Evolutionary conservation across 2,888 invertebrate genomes (phyloP), one percentile per base, ranked within the genome.

Genomic region (Seira musarum): DNA sequence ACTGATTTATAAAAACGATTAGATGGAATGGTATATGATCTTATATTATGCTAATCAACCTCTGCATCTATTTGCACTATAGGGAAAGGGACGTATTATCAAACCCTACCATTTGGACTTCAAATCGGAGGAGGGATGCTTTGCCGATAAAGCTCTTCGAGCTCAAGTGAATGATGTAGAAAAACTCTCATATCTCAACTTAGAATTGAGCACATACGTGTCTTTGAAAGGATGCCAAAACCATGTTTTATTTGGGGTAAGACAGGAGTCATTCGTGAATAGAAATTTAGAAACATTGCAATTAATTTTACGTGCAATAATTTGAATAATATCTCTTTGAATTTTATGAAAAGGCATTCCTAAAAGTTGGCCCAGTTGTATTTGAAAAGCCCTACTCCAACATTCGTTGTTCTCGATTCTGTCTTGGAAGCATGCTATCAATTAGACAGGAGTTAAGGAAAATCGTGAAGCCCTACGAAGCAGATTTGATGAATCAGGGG

Each of bases 401-500:
- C 53, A 79, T 84, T 21, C 69, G 65, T 15, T 70, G 82, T 24
- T 85, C 85, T 8, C 70, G 85, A 21, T 85, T 85, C 57, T 85
- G 85, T 40, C 61, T 65, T 24, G 79, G 82, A 19, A 61, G 71
- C 13, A n/a, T 83, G 13, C 46, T 80, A 1, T 25, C 30, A 57
- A 17, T 74, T 24, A 25, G 73, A 22, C 17, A 79, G 17, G 66
- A 74, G 49, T 5, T 81, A 0, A 19, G 70, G 2, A 57, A 64
- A 15, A 69, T 77, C 17, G 25, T 68, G 13, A 15, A 49, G 1
- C 21, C 15, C 15, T 53, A 75, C 49, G 0, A 49, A 22, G 22
- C 10, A 17, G 70, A 77, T 1, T 21, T 77, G 8, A 46, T 69
- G 40, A 35, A 35, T 1, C 46, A 57, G 6, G 76, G 76, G 10